Evolutionary conservation across 2,888 invertebrate species (phyloP), one percentile per base, ranked within the genome.

Genomic region (Watsonalla cultraria): DNA sequence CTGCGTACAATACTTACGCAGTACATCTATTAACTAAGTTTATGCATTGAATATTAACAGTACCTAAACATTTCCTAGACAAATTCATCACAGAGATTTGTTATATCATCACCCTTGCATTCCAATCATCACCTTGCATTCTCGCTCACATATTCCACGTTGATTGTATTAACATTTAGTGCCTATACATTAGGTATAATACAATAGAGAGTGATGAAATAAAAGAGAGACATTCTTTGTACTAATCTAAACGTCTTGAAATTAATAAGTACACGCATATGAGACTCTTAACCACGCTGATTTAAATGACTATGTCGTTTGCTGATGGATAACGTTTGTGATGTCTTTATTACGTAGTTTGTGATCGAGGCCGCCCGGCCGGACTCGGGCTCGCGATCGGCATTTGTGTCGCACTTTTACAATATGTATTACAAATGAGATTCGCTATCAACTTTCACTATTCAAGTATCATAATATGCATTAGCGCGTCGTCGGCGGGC

Each of bases 171-270:
- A 76, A 68, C 68, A 71, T 77, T 78, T 77, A 80, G 74, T 80
- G 78, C 78, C 80, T 83, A 85, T 66, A 80, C 70, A 77, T 76
- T 76, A 78, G 71, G 75, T 73, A 79, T 76, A 80, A 82, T 84
- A 86, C 82, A 84, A 79, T 88, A 90, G 90, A 90, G 89, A 89
- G 90, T 88, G 82, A 82, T 82, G 78, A 85, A 82, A 80, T 82
- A 78, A 83, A 80, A 90, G 90, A 90, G 90, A 90, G 90, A 90
- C 88, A 81, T 83, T 76, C 70, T 87, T 89, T 89, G 86, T 86
- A 89, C 88, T 88, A 86, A 77, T 78, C 87, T 87, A 87, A 85
- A 81, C 78, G 77, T 77, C 74, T 82, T 81, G 71, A 80, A 76
- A 80, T 78, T 75, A 82, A 83, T 87, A 88, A 87, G 86, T 87